Conservation (phyloP, 2,113 vertebrate genomes). For the Syrmaticus mikado region DNA sequence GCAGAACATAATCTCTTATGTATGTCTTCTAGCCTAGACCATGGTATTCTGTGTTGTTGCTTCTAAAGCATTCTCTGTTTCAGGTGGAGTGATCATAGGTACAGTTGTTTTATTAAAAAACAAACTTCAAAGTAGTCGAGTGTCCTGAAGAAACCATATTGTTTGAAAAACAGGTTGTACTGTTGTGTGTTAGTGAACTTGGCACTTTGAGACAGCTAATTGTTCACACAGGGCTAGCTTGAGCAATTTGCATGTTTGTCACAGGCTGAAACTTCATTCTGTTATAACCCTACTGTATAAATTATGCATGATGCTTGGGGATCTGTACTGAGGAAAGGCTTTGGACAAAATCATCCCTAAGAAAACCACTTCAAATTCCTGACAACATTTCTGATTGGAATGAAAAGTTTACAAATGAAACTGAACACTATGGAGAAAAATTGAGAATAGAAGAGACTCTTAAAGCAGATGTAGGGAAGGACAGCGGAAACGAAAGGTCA, state of each 20-base stretch:
- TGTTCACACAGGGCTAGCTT: neutral
- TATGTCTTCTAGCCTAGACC: neutral
- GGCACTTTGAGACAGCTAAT: neutral
- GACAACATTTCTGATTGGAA: neutral
- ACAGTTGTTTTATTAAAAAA: neutral
- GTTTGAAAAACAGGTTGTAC: constrained; percentile 1
- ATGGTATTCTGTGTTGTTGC: neutral
- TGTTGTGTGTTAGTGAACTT: neutral
- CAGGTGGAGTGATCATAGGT: neutral
- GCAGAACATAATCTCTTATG: neutral
- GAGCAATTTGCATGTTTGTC: neutral
- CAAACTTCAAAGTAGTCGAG: neutral
- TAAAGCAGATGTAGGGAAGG: neutral
- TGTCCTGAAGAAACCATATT: neutral
- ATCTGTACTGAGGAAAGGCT: neutral
- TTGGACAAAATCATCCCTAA: neutral
- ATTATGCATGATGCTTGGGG: neutral
- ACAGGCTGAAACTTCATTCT: neutral
- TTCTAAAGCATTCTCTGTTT: neutral
- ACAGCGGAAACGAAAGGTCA: constrained; percentile 22
- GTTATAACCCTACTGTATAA: neutral
- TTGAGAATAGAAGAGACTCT: neutral
- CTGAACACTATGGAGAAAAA: neutral
- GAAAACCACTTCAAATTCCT: neutral
- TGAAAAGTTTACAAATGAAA: neutral